These are phyloP conservation scores for Ceratitis capitata DNA, from an alignment of 1,140 invertebrate genomes.

Conservation along the genomic window DNA sequence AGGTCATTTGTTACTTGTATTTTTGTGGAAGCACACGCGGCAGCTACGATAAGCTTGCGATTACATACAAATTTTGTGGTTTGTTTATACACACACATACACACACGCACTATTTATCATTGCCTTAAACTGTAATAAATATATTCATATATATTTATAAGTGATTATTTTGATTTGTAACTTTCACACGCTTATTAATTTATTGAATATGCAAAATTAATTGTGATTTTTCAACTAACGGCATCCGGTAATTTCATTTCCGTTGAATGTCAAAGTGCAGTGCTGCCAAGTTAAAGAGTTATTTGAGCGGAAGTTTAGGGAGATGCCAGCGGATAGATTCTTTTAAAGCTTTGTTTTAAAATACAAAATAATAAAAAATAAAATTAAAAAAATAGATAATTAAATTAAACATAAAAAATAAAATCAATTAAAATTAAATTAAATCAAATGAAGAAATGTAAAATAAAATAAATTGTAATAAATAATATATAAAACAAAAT, in stretches of 20 bases:
- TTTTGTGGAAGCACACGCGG: background rate
- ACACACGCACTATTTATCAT: too few relatives aligned
- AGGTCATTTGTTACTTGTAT: background rate
- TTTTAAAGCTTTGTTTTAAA: background rate
- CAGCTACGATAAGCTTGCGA: background rate
- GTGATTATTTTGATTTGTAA: background rate
- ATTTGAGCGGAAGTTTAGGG: background rate
- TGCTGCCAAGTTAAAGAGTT: background rate
- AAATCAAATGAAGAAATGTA: background rate
- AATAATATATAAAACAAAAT: background rate
- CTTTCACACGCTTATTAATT: background rate
- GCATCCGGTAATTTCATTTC: background rate
- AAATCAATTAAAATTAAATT: background rate
- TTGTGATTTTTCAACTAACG: background rate
- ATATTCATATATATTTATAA: background rate
- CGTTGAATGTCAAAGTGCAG: background rate
- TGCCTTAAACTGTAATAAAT: too few relatives aligned
- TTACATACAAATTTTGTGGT: slow-evolving; percentile 10
- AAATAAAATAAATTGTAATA: background rate
- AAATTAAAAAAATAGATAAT: background rate
- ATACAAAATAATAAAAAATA: background rate
- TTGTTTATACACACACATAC: background rate
- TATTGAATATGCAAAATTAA: background rate
- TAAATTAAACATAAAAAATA: background rate
- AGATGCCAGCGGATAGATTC: background rate